phyloP scores from a whole-genome alignment of 2,113 vertebrate genomes.

The Sceloporus tristichus region DNA sequence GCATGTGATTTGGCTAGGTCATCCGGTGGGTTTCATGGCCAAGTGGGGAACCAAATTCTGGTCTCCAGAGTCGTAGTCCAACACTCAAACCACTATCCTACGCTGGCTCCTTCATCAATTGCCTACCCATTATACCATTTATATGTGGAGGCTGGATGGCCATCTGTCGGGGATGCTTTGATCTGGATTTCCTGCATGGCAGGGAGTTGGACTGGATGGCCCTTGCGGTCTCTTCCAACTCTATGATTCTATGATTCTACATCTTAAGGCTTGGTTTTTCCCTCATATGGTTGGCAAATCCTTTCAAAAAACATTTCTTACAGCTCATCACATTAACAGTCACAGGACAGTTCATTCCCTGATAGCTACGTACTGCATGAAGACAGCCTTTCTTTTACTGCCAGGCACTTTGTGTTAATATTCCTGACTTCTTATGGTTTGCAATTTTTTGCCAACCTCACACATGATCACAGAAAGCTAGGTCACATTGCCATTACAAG shows the following conservation, averaged over 20 bases:
- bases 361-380: not conserved
- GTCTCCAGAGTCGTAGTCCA: no score
- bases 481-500: not conserved
- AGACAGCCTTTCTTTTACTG: not conserved
- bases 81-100: no score
- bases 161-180: no score
- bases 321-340: not conserved
- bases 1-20: no score
- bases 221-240: no score
- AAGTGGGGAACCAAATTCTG: no score
- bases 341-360: not conserved
- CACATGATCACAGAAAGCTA: not conserved
- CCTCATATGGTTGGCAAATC: not conserved
- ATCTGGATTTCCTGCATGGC: no score
- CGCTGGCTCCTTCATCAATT: no score
- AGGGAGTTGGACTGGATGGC: no score
- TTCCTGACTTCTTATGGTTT: not conserved
- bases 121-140: no score
- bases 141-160: no score
- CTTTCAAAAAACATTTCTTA: not conserved
- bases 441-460: not conserved
- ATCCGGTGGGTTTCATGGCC: no score
- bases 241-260: not conserved
- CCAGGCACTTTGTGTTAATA: not conserved
- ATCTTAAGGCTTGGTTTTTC: not conserved